These are phyloP conservation scores for Burhinus oedicnemus DNA, from an alignment of 2,113 vertebrate species.

Conservation along the genomic window DNA sequence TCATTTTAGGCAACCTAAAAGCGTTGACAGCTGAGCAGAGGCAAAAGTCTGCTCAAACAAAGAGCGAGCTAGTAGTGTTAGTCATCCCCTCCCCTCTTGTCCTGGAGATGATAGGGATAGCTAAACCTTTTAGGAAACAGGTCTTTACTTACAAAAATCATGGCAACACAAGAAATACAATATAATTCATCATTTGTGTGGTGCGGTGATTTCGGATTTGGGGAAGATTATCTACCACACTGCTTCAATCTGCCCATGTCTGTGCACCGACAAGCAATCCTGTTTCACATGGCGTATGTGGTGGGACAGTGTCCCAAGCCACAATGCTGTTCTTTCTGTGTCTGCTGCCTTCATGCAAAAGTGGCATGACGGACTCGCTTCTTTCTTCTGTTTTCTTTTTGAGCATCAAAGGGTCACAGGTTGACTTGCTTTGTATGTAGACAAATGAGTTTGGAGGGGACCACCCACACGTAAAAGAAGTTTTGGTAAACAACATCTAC, in stretches of 20 bases:
- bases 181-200: background rate
- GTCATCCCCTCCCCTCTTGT: background rate
- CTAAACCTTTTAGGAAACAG: background rate
- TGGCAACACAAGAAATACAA: background rate
- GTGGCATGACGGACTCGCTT: background rate
- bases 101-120: background rate
- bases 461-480: background rate
- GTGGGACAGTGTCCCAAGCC: background rate
- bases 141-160: background rate
- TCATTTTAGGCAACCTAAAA: background rate
- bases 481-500: background rate
- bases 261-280: background rate
- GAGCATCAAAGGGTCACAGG: background rate
- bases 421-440: background rate
- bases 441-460: background rate
- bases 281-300: background rate
- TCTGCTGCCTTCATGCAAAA: background rate
- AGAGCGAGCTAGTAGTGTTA: background rate
- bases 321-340: rapidly evolving
- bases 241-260: background rate
- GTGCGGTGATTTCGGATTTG: background rate
- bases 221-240: background rate
- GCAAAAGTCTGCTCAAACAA: background rate
- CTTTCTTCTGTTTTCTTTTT: background rate
- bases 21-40: background rate